A percentile compares a stretch with the other conserved stretches of the same genome.
Conservation (phyloP, 2,113 vertebrate genomes). For the Athene cunicularia region DNA sequence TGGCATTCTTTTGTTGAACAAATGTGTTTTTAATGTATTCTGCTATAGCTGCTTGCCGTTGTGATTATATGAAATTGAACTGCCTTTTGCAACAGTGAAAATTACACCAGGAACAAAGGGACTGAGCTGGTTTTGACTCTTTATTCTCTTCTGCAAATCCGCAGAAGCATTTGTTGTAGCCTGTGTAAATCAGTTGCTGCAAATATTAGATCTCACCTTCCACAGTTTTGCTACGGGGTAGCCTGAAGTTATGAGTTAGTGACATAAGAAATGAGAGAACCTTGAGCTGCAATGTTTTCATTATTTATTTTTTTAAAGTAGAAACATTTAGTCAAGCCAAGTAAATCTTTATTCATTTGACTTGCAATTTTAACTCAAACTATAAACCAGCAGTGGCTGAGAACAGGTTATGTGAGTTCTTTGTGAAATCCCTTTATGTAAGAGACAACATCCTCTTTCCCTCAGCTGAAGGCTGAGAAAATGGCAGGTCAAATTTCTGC, state of each 20-base stretch:
- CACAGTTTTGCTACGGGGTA: not conserved
- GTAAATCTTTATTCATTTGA: not conserved
- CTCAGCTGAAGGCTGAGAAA: not conserved
- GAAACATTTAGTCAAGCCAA: not conserved
- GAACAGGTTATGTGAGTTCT: not conserved
- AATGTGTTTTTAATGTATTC: constrained; percentile 42
- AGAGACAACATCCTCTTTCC: not conserved
- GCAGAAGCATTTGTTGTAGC: not conserved
- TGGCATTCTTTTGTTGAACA: constrained; percentile 43
- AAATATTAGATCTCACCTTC: not conserved
- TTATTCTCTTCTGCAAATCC: not conserved
- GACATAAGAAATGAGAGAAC: not conserved
- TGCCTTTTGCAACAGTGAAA: not conserved
- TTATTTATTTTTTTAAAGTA: not conserved
- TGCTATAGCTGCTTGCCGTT: constrained; percentile 36
- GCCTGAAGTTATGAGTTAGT: not conserved
- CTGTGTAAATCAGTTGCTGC: not conserved
- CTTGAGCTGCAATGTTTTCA: not conserved
- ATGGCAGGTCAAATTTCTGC: not conserved
- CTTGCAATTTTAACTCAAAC: not conserved
- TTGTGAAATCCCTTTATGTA: not conserved
- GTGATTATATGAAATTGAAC: not conserved
- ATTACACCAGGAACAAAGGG: not conserved
- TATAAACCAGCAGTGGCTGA: not conserved
- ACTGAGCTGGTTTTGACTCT: not conserved